These are phyloP conservation scores for Balanococcus diminutus DNA, from an alignment of 2,888 invertebrate species.

Conservation along the genomic window DNA sequence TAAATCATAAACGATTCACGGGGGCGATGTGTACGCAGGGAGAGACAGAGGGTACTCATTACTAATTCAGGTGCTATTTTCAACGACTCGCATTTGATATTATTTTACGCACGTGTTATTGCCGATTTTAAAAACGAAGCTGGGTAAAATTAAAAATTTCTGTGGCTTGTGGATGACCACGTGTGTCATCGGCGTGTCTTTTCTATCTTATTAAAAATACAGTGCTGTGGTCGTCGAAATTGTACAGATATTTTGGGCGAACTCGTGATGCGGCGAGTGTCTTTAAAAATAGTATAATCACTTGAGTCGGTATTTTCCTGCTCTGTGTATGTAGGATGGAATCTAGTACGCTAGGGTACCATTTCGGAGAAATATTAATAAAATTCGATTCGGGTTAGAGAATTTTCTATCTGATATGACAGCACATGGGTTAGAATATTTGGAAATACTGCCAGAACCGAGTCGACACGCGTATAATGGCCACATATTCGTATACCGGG, in stretches of 20 bases:
- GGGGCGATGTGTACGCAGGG: too few species aligned
- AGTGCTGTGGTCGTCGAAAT: background rate
- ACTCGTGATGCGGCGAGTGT: background rate
- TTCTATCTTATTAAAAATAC: background rate
- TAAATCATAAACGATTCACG: background rate
- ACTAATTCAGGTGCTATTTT: conserved; percentile 1
- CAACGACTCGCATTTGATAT: background rate
- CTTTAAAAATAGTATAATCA: background rate
- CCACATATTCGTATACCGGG: background rate
- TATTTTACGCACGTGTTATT: background rate
- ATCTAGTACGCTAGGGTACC: background rate
- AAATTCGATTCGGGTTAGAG: background rate
- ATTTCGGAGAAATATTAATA: conserved; percentile 3
- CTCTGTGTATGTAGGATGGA: too few species aligned
- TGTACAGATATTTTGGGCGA: background rate
- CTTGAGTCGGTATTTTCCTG: background rate
- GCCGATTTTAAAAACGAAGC: background rate
- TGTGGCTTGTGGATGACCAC: background rate
- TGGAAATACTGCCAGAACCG: background rate
- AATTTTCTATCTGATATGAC: too few species aligned
- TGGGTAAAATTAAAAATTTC: background rate
- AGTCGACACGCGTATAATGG: background rate
- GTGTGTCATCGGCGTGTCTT: background rate
- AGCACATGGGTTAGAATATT: background rate
- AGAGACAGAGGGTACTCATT: too few species aligned